Conservation (phyloP, 2,797 vertebrate species). For the Oryzias dopingdopingensis region DNA sequence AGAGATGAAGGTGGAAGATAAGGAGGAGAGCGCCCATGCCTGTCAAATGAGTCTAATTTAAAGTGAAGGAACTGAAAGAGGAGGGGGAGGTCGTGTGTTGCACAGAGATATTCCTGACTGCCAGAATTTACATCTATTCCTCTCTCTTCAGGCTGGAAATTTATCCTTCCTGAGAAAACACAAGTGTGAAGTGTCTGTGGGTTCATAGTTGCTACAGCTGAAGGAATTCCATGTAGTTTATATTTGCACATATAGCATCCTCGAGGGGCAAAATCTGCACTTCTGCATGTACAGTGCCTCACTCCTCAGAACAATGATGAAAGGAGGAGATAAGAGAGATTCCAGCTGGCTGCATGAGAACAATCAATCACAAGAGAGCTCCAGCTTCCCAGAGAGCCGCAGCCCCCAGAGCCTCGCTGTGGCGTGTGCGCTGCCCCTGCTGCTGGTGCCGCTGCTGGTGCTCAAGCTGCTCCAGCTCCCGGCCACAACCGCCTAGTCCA, state of each 20-base stretch:
- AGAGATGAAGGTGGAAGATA: conserved; percentile 24
- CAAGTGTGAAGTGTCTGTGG: background rate
- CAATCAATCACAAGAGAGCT: conserved; percentile 63
- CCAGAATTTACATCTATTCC: conserved; percentile 14
- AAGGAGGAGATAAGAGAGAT: conserved; percentile 58
- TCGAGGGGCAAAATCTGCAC: conserved; percentile 3
- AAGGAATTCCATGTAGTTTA: too few relatives aligned
- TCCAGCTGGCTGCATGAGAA: conserved; percentile 59
- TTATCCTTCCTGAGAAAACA: conserved; percentile 16
- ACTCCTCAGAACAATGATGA: conserved; percentile 33
- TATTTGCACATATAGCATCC: conserved; percentile 12
- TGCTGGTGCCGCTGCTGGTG: conserved; percentile 25
- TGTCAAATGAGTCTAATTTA: conserved; percentile 68
- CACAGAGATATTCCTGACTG: conserved; percentile 44
- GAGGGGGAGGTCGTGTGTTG: conserved; percentile 38
- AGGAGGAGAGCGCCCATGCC: conserved; percentile 22
- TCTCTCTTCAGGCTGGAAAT: conserved; percentile 18
- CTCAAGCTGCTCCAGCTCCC: conserved; percentile 34
- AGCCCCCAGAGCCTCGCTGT: conserved; percentile 32
- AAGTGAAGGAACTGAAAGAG: conserved; percentile 68
- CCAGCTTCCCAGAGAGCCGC: conserved; percentile 33
- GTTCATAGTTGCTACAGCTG: background rate
- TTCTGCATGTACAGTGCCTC: background rate
- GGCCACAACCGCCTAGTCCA: conserved; percentile 55
- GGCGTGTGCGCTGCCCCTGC: conserved; percentile 10